Percentiles rank a stretch among this genome's conserved stretches.
phyloP scores from a whole-genome alignment of 1,140 invertebrate genomes.

The Helicorthomorpha holstii region DNA sequence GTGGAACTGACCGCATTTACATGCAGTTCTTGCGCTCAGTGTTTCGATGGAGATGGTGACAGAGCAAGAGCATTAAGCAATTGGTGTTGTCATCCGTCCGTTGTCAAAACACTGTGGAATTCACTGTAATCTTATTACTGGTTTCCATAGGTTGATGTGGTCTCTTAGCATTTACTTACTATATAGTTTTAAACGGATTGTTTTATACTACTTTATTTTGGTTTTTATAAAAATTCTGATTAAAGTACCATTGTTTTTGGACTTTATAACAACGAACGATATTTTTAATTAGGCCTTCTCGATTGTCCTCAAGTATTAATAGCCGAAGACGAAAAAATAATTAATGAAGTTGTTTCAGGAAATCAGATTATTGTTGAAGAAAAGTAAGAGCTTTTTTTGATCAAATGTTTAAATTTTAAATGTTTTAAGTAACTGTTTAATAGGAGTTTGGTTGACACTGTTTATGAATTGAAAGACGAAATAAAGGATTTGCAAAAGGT shows the following conservation, averaged over 20 bases:
- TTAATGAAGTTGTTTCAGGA: constrained; percentile 32
- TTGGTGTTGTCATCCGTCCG: background rate
- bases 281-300: constrained; percentile 13
- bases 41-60: background rate
- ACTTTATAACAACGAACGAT: background rate
- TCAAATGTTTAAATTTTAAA: background rate
- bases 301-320: constrained; percentile 34
- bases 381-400: constrained; percentile 26
- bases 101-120: background rate
- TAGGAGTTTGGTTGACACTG: constrained; percentile 47
- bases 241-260: background rate
- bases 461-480: constrained; percentile 46
- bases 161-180: background rate
- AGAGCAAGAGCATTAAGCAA: background rate
- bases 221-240: background rate
- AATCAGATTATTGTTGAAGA: constrained; percentile 31
- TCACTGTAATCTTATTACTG: background rate
- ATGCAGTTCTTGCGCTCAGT: too few species aligned
- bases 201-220: background rate
- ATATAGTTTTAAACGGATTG: background rate
- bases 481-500: constrained; percentile 36
- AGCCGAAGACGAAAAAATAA: constrained; percentile 40
- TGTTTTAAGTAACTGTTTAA: constrained; percentile 14
- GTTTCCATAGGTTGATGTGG: background rate
- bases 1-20: too few species aligned